Evolutionary conservation across 1,140 invertebrate species (phyloP), one percentile per base, ranked within the genome.

Genomic region (Anoplolepis gracilipes): DNA sequence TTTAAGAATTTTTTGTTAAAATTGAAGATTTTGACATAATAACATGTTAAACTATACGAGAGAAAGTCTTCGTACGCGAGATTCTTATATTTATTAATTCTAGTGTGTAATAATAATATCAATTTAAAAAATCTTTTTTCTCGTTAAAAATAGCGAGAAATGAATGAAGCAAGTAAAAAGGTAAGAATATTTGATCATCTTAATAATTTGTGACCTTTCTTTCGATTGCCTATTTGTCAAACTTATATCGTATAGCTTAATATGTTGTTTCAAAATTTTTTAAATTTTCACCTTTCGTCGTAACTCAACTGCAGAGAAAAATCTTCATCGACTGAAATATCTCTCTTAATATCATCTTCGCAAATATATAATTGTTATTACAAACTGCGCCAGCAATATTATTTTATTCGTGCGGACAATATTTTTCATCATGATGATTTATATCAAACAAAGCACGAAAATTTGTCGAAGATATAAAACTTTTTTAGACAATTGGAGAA

Each of bases 351-450:
- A 39, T 75, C 67, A n/a, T 57, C 30, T 33, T 57, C 49, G 19
- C 5, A 46, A 46, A 64, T 77, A 75, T 59, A 59, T 77, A 62
- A 42, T 16, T 42, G n/a, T 79, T 79, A 55, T 64, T 69, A 79
- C 22, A 36, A 79, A 46, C 67, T 49, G 28, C 42, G 13, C n/a
- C 28, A 39, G 22, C 25, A 4, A 53, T 25, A 67, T 10, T 30
- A 25, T 53, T 67, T 53, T 33, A 22, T 25, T 25, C 39, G 16
- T 13, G 11, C 55, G 42, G 6, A 79, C 57, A 16, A 30, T 25
- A 65, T n/a, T 39, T n/a, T 69, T 36, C 16, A 39, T 36, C 33
- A 30, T 2, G 7, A 64, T 13, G 30, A 79, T 36, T 13, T 28
- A 19, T 28, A 65, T 39, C 22, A 79, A 53, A 19, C 30, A 16